phyloP scores from a whole-genome alignment of 2,797 vertebrate genomes.

The Mastacembelus armatus region DNA sequence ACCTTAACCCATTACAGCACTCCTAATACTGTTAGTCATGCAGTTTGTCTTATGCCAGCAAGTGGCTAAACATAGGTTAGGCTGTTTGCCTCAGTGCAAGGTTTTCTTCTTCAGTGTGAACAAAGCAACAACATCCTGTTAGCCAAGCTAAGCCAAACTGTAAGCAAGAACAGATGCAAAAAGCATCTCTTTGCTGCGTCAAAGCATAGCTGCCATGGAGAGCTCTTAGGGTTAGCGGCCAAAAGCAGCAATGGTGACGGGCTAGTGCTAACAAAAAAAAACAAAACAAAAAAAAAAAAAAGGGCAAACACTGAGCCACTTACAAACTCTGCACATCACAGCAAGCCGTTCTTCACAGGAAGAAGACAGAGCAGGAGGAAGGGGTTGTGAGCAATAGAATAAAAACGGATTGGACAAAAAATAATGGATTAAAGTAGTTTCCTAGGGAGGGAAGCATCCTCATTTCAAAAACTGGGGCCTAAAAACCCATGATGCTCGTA shows the following conservation, averaged over 20 bases:
- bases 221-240: slow-evolving; percentile 43
- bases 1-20: slow-evolving; percentile 1
- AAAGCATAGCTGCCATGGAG: slow-evolving; percentile 33
- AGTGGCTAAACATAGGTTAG: slow-evolving; percentile 14
- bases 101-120: slow-evolving; percentile 16
- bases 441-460: slow-evolving; percentile 41
- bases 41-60: slow-evolving; percentile 46
- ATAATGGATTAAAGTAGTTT: slow-evolving; percentile 65
- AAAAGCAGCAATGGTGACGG: slow-evolving; percentile 58
- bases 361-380: slow-evolving; percentile 76
- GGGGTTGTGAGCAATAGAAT: slow-evolving; percentile 52
- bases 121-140: slow-evolving; percentile 41
- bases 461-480: slow-evolving; percentile 46
- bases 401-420: slow-evolving; percentile 70
- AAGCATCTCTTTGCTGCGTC: slow-evolving; percentile 48
- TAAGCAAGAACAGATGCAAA: slow-evolving; percentile 37
- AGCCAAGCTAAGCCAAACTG: slow-evolving; percentile 36
- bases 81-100: background rate
- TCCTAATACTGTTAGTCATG: slow-evolving; percentile 65
- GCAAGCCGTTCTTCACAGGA: slow-evolving; percentile 87
- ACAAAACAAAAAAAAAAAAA: slow-evolving; percentile 40
- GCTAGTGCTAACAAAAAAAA: slow-evolving; percentile 55
- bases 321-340: slow-evolving; percentile 89
- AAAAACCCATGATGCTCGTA: slow-evolving; percentile 35
- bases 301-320: slow-evolving; percentile 82